A percentile compares a stretch with the other conserved stretches of the same genome.
Evolutionary conservation across 1,140 invertebrate genomes (phyloP).

Genomic region (Chironomus tepperi): DNA sequence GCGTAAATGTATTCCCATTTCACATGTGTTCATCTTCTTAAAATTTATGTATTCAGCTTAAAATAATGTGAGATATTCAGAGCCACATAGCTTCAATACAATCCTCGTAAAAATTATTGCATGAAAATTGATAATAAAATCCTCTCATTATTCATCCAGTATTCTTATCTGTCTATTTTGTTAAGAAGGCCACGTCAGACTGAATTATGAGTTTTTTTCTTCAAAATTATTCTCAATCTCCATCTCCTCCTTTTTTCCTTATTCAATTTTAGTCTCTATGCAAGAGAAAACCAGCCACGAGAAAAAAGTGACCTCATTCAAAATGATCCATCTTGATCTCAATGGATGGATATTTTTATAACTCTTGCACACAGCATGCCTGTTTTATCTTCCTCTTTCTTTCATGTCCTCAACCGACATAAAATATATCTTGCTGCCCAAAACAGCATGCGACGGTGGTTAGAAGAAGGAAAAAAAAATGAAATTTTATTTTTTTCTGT

Average conservation of each 20-base stretch:
- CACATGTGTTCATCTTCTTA: too few species aligned
- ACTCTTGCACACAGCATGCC: background rate
- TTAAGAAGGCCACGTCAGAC: background rate
- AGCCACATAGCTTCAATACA: background rate
- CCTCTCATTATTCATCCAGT: background rate
- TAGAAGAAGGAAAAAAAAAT: too few species aligned
- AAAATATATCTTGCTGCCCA: background rate
- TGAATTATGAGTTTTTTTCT: background rate
- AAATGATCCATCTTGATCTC: conserved; percentile 7
- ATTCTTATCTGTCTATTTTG: background rate
- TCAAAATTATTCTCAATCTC: too few species aligned
- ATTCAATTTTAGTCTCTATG: background rate
- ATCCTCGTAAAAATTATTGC: background rate
- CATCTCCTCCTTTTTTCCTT: too few species aligned
- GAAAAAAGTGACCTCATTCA: background rate
- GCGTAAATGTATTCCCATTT: too few species aligned
- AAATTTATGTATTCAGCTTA: background rate
- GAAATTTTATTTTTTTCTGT: too few species aligned
- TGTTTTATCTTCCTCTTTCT: too few species aligned
- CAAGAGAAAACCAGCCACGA: too few species aligned
- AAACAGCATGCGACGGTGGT: too few species aligned
- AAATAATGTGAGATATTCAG: background rate
- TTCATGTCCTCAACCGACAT: background rate
- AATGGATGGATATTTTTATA: background rate
- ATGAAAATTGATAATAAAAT: conserved; percentile 7